Evolutionary conservation across 1,140 invertebrate genomes (phyloP), one percentile per base, ranked within the genome.

Genomic region (Temnothorax curvispinosus): DNA sequence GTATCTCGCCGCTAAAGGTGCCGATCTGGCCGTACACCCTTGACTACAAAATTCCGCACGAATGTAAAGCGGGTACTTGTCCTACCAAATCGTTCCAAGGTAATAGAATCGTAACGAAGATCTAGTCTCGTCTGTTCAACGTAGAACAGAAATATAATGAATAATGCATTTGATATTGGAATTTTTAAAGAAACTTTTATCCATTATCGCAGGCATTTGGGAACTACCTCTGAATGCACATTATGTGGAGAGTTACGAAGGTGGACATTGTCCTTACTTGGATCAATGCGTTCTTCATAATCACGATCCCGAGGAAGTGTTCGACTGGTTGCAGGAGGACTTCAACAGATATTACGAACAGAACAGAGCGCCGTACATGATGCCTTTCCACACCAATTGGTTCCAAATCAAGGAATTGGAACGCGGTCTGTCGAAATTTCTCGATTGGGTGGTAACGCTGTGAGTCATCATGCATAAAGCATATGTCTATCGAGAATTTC

Each of bases 1-100:
- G 98, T 56, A 98, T 98, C 38, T 98, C 98, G 2, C 97, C 98
- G n/a, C 94, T 97, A 1, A 96, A 97, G 86, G 96, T 97, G 44
- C 98, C 98, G n/a, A 97, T 99, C 62, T 99, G 98, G 98, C 98
- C 98, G 0, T 99, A 99, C 95, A 99, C 98, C 1, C 96, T 99
- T 0, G 98, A 99, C 94, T 98, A 98, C 94, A 98, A 98, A 95
- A 98, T 99, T 88, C 97, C 98, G 21, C 98, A 99, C 93, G 98
- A 98, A 94, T 99, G 98, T 94, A 98, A 98, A 95, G 97, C 98
- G 71, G 98, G 98, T 52, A 98, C 98, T 5, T 99, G 98, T 89
- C 98, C 98, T 0, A 98, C 98, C 5, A 98, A 98, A 95, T 97
- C 98, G 13, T 99, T 99, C 96, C 98, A 97, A 95, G 97, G 97